Conservation (phyloP, 2,797 vertebrate species). For the Phoebastria nigripes region DNA sequence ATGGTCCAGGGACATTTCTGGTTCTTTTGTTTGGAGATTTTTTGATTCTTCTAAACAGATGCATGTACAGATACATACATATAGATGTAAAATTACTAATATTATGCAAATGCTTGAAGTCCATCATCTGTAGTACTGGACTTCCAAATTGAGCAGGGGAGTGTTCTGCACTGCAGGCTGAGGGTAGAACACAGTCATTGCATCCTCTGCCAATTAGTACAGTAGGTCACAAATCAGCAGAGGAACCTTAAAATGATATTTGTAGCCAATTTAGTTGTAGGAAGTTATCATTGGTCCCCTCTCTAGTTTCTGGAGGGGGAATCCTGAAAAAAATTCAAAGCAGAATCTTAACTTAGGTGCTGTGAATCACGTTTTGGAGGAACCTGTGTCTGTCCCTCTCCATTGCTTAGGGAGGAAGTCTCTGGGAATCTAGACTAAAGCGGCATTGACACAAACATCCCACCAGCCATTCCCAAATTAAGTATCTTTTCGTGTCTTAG, state of each 20-base stretch:
- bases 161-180: neutral
- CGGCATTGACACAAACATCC: accelerated
- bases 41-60: neutral
- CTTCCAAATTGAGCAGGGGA: neutral
- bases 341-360: neutral
- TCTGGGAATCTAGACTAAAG: neutral
- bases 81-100: neutral
- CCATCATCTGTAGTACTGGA: neutral
- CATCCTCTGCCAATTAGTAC: neutral
- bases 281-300: neutral
- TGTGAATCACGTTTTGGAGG: neutral
- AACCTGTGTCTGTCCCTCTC: neutral
- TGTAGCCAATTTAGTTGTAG: neutral
- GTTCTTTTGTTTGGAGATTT: neutral
- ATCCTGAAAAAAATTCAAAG: neutral
- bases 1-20: neutral
- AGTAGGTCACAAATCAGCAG: neutral
- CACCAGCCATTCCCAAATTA: neutral
- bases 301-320: neutral
- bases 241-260: neutral
- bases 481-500: neutral
- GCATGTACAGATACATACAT: neutral
- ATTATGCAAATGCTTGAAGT: neutral
- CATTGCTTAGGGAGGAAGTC: neutral
- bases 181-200: neutral